These are phyloP conservation scores for Alouatta palliata DNA, from an alignment of 2,113 vertebrate species.

Conservation along the genomic window DNA sequence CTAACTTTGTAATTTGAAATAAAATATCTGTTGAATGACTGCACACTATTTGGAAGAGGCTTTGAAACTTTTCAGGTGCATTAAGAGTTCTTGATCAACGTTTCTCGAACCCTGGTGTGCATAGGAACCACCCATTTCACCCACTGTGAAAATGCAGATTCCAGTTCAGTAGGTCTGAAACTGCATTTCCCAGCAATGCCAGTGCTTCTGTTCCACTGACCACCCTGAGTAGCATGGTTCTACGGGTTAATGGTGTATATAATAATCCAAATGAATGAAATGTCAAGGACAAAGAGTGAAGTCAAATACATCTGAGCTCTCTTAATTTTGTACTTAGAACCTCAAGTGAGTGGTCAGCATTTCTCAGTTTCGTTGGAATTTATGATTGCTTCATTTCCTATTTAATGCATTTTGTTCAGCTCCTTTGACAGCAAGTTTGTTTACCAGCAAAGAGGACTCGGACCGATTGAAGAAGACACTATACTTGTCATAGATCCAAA, in stretches of 20 bases:
- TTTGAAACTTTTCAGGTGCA: background rate
- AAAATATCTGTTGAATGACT: background rate
- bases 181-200: background rate
- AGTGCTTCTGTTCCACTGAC: background rate
- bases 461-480: conserved; percentile 94
- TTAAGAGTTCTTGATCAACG: background rate
- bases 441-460: conserved; percentile 93
- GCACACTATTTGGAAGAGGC: background rate
- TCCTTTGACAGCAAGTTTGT: conserved; percentile 91
- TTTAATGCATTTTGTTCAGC: conserved; percentile 82
- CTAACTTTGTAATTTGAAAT: conserved; percentile 19
- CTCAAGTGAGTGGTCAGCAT: background rate
- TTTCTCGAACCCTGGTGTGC: background rate
- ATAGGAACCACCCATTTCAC: background rate
- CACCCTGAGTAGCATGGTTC: background rate
- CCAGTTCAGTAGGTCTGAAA: rapidly evolving
- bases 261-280: background rate
- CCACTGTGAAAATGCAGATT: background rate
- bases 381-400: conserved; percentile 51
- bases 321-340: conserved; percentile 1
- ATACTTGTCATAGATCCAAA: conserved; percentile 91
- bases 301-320: background rate
- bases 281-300: background rate
- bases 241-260: background rate
- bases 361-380: background rate